Base-by-base conservation (phyloP, 2,797 vertebrate species). In the Silurus lanzhouensis region DNA sequence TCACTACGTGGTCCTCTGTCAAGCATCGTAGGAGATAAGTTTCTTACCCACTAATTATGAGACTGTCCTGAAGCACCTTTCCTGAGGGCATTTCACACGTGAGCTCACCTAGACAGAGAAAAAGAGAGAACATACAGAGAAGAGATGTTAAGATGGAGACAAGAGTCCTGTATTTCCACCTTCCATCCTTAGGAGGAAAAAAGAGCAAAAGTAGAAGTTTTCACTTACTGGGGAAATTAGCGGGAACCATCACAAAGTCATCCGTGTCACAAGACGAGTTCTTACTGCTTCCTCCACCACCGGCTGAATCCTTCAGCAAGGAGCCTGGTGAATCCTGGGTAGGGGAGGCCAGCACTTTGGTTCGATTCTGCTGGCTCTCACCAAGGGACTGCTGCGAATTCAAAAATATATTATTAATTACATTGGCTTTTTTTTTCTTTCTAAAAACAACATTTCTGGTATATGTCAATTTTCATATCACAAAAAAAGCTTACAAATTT, bases 181-280 rank as follows among this genome's bases (percentile, higher is more conserved):
- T 67, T 66, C 31, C 76, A 74, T 83, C 66, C 46, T 66, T 13
- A 46, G 22, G 31, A 38, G 57, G 58, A 60, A 60, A 52, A 25
- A 52, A 64, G 27, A 38, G 75, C 20, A 64, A 19, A 0, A 38
- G 38, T 38, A 38, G 52, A 85, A 25, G 44, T 17, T 4, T 15
- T 38, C 17, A 55, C 87, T 85, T 87, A 90, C 98, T 96, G 93
- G 96, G 95, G 88, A 98, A 96, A 92, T 97, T 96, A 87, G 96
- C 97, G 0, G 98, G 98, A 88, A 99, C 98, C 94, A 99, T 97
- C 78, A 99, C 98, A 14, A 99, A 99, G 93, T 99, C 98, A 1
- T 99, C 98, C 0, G 96, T 98, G 94, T 99, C 98, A 58, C 97
- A 99, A 76, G 98, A 99, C 0, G 97, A 99, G 90, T 97, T 97